Base-by-base conservation (phyloP, 2,113 vertebrate genomes). In the Onychostruthus taczanowskii region DNA sequence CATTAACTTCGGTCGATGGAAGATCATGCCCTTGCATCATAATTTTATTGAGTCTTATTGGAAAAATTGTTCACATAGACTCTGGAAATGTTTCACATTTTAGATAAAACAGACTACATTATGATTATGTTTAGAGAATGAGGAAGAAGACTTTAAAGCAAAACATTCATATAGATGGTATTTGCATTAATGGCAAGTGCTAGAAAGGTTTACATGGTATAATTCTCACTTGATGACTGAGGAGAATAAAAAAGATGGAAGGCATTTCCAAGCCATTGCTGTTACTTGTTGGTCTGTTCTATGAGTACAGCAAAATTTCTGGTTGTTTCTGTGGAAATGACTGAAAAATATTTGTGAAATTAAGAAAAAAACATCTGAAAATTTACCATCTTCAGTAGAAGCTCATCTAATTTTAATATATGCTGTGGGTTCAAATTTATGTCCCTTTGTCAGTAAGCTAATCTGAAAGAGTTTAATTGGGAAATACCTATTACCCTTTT, bases 321-420 rank as follows among this genome's bases (percentile, higher is more conserved):
- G 74, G 2, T 52, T 92, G 55, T 58, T 41, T 53, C 8, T 50
- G 77, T 76, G 15, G 39, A 72, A 74, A 37, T 87, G 62, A 83
- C 55, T 90, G 79, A 87, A 93, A 92, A 84, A 67, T 85, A 39
- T 53, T 27, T n/a, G 30, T 77, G 87, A 92, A 88, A 97, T 82
- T 68, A 69, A 83, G 67, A 95, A 95, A 89, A 94, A 94, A 78
- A 68, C 17, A 77, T 44, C 41, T 82, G 56, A 84, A 94, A 90
- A 80, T 49, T 16, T 97, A 77, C 64, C 50, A 30, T 90, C 69
- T 84, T 78, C 66, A 75, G 37, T 93, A 81, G 93, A 94, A 91
- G 30, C 43, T 76, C 35, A 59, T 94, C 52, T 92, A 84, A 68
- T 94, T 96, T 96, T 92, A 82, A 92, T 97, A 50, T 89, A 75